Conservation (phyloP, 2,888 invertebrate species). For the Hypercompe scribonia region DNA sequence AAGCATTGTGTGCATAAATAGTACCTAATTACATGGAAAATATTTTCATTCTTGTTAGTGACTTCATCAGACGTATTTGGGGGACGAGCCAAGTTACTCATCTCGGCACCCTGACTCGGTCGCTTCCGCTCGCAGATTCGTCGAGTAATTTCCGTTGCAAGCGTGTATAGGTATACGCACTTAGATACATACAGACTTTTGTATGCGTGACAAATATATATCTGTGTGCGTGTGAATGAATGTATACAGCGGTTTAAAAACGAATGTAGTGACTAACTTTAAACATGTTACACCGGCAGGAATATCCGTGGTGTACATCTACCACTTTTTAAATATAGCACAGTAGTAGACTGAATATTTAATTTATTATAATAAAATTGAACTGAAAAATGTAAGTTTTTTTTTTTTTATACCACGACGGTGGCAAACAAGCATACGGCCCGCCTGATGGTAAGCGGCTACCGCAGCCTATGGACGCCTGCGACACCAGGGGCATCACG, state of each 20-base stretch:
- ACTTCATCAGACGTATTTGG: conserved; percentile 36
- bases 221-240: not conserved
- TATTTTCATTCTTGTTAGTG: conserved; percentile 18
- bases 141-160: conserved; percentile 68
- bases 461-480: too few species aligned
- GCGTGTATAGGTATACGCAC: conserved; percentile 23
- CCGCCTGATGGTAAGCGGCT: too few species aligned
- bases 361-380: too few species aligned
- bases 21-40: not conserved
- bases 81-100: conserved; percentile 35
- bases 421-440: too few species aligned
- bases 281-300: not conserved
- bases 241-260: not conserved
- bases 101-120: conserved; percentile 48
- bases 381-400: too few species aligned
- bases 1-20: not conserved
- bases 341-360: too few species aligned
- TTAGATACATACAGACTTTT: conserved; percentile 4
- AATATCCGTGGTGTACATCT: not conserved
- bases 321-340: not conserved
- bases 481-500: too few species aligned
- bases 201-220: not conserved
- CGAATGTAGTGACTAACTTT: not conserved
- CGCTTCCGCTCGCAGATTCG: conserved; percentile 64
- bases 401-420: too few species aligned